Evolutionary conservation across 2,797 vertebrate species (phyloP).

Genomic region (Chaetophractus vellerosus): DNA sequence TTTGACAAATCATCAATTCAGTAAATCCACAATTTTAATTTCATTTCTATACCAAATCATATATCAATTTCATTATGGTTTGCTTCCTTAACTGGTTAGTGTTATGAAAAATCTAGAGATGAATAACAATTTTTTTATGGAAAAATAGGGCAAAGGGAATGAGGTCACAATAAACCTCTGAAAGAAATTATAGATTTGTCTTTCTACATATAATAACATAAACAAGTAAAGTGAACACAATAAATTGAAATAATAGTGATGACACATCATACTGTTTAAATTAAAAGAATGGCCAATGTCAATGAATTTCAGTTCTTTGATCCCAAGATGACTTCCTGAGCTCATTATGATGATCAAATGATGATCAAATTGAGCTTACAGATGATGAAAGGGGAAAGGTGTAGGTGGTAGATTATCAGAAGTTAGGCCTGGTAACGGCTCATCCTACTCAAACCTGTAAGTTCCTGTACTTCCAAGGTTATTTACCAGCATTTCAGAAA

Average conservation of each 20-base stretch:
- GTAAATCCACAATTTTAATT: background rate
- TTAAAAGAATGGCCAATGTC: background rate
- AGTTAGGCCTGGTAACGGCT: background rate
- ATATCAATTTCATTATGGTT: background rate
- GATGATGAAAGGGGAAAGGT: background rate
- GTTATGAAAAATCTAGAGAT: background rate
- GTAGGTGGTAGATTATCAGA: background rate
- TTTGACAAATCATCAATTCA: slow-evolving; percentile 30
- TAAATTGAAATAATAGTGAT: background rate
- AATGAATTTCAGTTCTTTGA: slow-evolving; percentile 6
- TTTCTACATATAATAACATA: background rate
- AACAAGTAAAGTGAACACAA: background rate
- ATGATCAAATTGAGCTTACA: slow-evolving; percentile 35
- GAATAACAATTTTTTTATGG: background rate
- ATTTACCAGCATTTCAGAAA: slow-evolving; percentile 2
- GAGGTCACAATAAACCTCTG: background rate
- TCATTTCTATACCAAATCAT: background rate
- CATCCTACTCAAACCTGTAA: background rate
- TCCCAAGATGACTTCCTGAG: slow-evolving; percentile 39
- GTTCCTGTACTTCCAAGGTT: background rate
- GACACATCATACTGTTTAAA: slow-evolving; percentile 39
- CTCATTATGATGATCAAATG: background rate
- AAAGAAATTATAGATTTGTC: background rate
- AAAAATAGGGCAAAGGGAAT: background rate
- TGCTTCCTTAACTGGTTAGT: slow-evolving; percentile 5